phyloP scores from a whole-genome alignment of 2,797 vertebrate species.

The Eulemur rubriventer region DNA sequence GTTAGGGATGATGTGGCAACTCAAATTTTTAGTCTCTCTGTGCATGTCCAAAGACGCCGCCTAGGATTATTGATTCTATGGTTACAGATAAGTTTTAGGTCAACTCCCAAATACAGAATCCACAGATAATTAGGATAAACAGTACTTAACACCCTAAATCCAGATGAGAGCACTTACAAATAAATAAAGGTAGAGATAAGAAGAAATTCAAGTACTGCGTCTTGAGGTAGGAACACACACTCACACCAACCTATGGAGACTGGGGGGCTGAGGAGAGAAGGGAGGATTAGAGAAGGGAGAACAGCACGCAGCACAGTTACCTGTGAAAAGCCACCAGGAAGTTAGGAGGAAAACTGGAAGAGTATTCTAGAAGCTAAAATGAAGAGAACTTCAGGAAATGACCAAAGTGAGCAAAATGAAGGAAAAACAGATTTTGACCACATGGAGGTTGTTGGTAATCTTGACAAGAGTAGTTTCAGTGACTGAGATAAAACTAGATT shows the following conservation, averaged over 20 bases:
- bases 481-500: not conserved
- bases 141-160: not conserved
- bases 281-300: not conserved
- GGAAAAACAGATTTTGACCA: not conserved
- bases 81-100: not conserved
- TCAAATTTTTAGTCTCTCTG: not conserved
- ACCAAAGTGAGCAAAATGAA: not conserved
- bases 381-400: not conserved
- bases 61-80: not conserved
- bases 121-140: not conserved
- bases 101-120: not conserved
- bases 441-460: too few relatives aligned
- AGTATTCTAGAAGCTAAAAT: not conserved
- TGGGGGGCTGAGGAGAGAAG: not conserved
- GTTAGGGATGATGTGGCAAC: not conserved
- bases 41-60: accelerated
- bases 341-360: too few relatives aligned
- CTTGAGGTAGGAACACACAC: too few relatives aligned
- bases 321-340: not conserved
- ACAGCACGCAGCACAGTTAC: not conserved
- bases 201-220: not conserved
- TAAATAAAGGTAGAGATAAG: not conserved
- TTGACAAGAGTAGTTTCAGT: not conserved
- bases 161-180: not conserved
- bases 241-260: too few relatives aligned